Base-by-base conservation (phyloP, 2,113 vertebrate genomes). In the Dipodomys ordii region DNA sequence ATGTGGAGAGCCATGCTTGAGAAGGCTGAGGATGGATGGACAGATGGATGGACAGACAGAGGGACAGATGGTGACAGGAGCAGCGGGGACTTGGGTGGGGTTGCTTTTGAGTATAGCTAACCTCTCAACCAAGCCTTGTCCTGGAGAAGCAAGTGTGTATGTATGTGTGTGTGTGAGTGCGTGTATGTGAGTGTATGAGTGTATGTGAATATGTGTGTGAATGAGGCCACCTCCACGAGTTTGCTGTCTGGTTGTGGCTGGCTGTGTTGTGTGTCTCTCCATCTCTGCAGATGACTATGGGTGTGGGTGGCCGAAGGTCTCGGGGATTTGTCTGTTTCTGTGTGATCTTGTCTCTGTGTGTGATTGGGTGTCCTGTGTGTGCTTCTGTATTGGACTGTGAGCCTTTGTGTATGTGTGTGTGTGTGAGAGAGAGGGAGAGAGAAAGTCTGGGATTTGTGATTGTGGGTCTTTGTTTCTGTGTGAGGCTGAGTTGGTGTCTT, bases 161-260 rank as follows among this genome's bases (percentile, higher is more conserved):
- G 65, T 9, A 44, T 30, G 67, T 28, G 39, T 11, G 19, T 35
- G 96, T 13, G 64, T 22, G 80, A 4, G 13, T 86, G 73, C 93
- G 73, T 94, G 88, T 81, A 77, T 72, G 71, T 35, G 35, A 35
- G 35, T 35, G 35, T 35, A 35, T 23, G 62, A 87, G 93, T 97
- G 97, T 82, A 19, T 77, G 23, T 10, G 3, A 15, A 53, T 10
- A 53, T 19, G 32, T 53, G 81, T 39, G n/a, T 87, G 93, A 9
- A 67, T 1, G 23, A 22, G 71, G 57, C 25, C 2, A 25, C 9
- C 93, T 18, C 23, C 23, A 25, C 88, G 88, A 32, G 28, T 83
- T 85, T 94, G 93, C 96, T 89, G 35, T 57, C 32, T 76, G 67
- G 84, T n/a, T 83, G 81, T 94, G 94, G 96, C 93, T 91, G 91